Base-by-base conservation (phyloP, 2,797 vertebrate genomes). In the Sebastes diploproa region DNA sequence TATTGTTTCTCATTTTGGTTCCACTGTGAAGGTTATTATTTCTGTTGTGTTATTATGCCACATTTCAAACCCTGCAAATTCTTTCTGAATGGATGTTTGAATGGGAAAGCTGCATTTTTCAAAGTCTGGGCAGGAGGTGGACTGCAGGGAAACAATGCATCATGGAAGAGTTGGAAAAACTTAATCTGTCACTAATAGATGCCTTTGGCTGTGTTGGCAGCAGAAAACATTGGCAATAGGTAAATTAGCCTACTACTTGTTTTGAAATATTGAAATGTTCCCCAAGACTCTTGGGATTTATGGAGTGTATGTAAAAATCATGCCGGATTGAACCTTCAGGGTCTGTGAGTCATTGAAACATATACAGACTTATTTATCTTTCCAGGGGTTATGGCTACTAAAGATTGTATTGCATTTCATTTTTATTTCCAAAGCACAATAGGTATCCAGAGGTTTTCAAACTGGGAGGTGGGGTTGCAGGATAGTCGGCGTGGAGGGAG, bases 81-180 rank as follows among this genome's bases (percentile, higher is more conserved):
- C 13, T 34, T 58, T 71, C 56, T 62, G 46, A 76, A 78, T 69
- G 54, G 60, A 60, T 68, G 25, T 61, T 27, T 52, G 46, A 20
- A 52, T 63, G 32, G 42, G 27, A 62, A 22, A 68, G 75, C 54
- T 69, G 76, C 29, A 69, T 75, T 14, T 69, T 80, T 63, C n/a
- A 23, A 52, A 58, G 2, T 61, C 74, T 61, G 27, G 72, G 29
- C 68, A 77, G 66, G 7, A 52, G 58, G 61, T 22, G 42, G 66
- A 61, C 25, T 5, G 32, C 56, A 60, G 32, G 50, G 32, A 80
- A 62, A 86, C 8, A 11, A 63, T 67, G 32, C 52, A n/a, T 36
- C 25, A 30, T 6, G 6, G 16, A n/a, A 58, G 42, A 56, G 46
- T 9, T 60, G 7, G 7, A 50, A 69, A 22, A 36, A 77, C 8